A percentile compares a stretch with the other conserved stretches of the same genome.
Conservation (phyloP, 2,113 vertebrate species). For the Carettochelys insculpta region DNA sequence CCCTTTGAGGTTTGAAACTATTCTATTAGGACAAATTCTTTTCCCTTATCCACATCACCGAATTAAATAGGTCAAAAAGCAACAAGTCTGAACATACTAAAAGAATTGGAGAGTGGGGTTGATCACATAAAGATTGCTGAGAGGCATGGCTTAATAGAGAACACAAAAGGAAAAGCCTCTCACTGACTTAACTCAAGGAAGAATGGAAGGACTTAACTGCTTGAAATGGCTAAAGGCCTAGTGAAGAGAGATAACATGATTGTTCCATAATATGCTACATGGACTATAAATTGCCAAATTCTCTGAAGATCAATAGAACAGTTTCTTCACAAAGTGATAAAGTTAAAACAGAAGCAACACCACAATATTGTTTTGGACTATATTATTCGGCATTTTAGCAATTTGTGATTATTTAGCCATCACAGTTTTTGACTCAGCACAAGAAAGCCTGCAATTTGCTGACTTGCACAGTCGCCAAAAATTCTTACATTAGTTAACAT, state of each 20-base stretch:
- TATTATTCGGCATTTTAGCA: background rate
- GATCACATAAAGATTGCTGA: background rate
- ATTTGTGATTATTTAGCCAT: background rate
- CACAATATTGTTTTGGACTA: background rate
- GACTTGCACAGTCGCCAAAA: background rate
- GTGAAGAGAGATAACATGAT: background rate
- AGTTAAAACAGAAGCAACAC: background rate
- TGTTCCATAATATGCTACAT: background rate
- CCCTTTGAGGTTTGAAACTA: background rate
- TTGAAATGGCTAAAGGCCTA: background rate
- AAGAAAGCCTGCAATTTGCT: conserved; percentile 5
- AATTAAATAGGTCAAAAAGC: background rate
- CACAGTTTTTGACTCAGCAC: background rate
- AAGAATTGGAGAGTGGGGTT: background rate
- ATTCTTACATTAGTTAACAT: background rate
- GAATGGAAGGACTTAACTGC: background rate
- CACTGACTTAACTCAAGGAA: background rate
- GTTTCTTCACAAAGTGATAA: background rate
- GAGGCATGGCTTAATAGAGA: background rate
- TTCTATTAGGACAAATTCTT: background rate
- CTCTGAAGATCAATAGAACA: background rate
- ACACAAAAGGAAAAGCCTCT: background rate
- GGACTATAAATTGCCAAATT: background rate
- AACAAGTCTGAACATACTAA: background rate
- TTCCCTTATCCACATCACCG: background rate